Base-by-base conservation (phyloP, 1,140 invertebrate genomes). In the Notospermus geniculatus region DNA sequence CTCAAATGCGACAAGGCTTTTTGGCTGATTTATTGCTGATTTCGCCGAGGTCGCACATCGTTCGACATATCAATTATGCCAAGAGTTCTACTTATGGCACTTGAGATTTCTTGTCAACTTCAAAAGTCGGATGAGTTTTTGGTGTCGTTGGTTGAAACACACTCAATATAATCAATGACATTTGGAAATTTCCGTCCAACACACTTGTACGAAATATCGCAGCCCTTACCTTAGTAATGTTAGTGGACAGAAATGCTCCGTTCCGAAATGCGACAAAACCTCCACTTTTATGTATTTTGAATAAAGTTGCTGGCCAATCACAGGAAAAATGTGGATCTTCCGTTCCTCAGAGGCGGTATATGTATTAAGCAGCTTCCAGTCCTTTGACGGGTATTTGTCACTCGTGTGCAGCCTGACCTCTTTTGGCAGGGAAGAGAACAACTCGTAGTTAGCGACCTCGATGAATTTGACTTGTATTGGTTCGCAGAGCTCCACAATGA, bases 401-500 rank as follows among this genome's bases (percentile, higher is more conserved):
- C 92, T 93, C 13, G 95, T 88, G 60, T 85, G 91, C 2, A 87
- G 71, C 22, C 73, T 73, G 78, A 99, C 91, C 60, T 95, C 91
- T 78, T 91, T 91, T 2, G 95, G 95, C 17, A 90, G 91, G 0
- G 96, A 98, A 17, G 96, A 98, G 81, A 98, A 99, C 22, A 99
- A 82, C 82, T 99, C 97, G 77, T 97, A 95, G 79, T 98, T 99
- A 13, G 95, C 97, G 57, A 99, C 83, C 71, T 98, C 95, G 63
- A 98, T 89, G 79, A 83, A 71, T 50, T 81, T 81, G 55, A 80
- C 91, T 83, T 97, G 94, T 60, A 99, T 91, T 1, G 93, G 90
- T 76, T 99, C 97, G 79, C 97, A 99, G 0, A 99, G 85, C 82
- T 99, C 96, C 1, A 98, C 89, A 22, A 98, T 88, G 79, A 99